These are phyloP conservation scores for Cyprinella venusta DNA, from an alignment of 2,797 vertebrate species.

Conservation along the genomic window DNA sequence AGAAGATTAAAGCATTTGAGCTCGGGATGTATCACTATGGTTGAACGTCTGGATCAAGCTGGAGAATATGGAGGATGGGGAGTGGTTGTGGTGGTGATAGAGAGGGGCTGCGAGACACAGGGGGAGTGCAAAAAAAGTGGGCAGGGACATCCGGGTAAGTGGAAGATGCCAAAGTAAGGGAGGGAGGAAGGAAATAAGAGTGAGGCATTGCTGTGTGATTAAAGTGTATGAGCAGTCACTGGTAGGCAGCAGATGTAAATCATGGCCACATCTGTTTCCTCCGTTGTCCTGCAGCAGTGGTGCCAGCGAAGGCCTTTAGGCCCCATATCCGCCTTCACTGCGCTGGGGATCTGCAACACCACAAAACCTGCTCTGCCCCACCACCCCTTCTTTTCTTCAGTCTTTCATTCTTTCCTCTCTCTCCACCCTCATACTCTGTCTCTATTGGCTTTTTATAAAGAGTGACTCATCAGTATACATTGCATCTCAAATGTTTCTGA, in stretches of 20 bases:
- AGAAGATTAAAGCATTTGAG: conserved; percentile 39
- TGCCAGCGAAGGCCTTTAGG: conserved; percentile 55
- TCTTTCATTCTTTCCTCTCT: conserved; percentile 13
- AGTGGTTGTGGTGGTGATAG: neutral
- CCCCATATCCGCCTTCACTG: conserved; percentile 49
- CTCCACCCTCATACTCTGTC: conserved; percentile 21
- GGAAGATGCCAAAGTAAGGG: conserved; percentile 27
- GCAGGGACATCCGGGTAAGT: conserved; percentile 37
- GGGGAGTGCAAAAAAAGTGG: conserved; percentile 33
- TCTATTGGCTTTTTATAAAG: conserved; percentile 30
- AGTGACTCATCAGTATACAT: conserved; percentile 58
- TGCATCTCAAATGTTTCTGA: conserved; percentile 41
- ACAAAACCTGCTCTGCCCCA: conserved; percentile 27
- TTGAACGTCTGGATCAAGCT: conserved; percentile 20
- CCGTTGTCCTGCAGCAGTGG: conserved; percentile 43
- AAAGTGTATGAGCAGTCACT: conserved; percentile 54
- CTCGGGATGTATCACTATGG: neutral
- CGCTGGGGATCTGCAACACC: conserved; percentile 30
- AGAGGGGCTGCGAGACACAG: neutral
- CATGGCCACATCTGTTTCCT: conserved; percentile 59
- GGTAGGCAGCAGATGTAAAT: conserved; percentile 57
- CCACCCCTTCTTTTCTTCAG: conserved; percentile 13
- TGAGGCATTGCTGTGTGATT: conserved; percentile 53
- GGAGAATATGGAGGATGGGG: conserved; percentile 28
- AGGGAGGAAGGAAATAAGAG: conserved; percentile 16